Base-by-base conservation (phyloP, 2,888 invertebrate genomes). In the Noctua janthina region DNA sequence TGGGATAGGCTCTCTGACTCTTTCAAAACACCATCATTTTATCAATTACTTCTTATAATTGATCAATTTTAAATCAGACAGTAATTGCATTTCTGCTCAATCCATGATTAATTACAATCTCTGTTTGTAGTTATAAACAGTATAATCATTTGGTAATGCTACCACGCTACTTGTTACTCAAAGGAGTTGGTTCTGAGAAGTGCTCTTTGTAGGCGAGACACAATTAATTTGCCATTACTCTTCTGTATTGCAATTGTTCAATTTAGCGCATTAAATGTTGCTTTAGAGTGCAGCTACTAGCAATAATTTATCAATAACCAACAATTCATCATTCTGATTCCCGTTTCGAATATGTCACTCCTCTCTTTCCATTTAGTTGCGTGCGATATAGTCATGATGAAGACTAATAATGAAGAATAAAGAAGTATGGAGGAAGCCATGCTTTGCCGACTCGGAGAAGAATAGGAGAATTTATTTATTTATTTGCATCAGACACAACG, bases 191-290 rank as follows among this genome's bases (percentile, higher is more conserved):
- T 67, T 79, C 62, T 67, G 49, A 35, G 69, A 79, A 51, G 66
- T 67, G 20, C 69, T 59, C 51, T 51, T 67, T 70, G 75, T 46
- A 64, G 39, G 39, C 62, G 51, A 76, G 68, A 71, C 13, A 43
- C 77, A 86, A 86, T 85, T 85, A 83, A 79, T 83, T 71, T 78
- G 68, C 51, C 79, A 85, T 83, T 83, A 77, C 4, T 17, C 43
- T 46, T 68, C n/a, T 46, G 39, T 64, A 70, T 68, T 75, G 75
- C 73, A 86, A 79, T 85, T 79, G 73, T 76, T 62, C 67, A 75
- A 85, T 83, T 82, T 15, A 72, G 62, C n/a, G 68, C 23, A 46
- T 75, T 59, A 69, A 74, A 62, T 78, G 46, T 68, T 74, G 71
- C 39, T 49, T 74, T 51, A 23, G 7, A 46, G 20, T 69, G 49